Evolutionary conservation across 1,140 invertebrate genomes (phyloP), one percentile per base, ranked within the genome.

Genomic region (Drosophila trapezifrons): DNA sequence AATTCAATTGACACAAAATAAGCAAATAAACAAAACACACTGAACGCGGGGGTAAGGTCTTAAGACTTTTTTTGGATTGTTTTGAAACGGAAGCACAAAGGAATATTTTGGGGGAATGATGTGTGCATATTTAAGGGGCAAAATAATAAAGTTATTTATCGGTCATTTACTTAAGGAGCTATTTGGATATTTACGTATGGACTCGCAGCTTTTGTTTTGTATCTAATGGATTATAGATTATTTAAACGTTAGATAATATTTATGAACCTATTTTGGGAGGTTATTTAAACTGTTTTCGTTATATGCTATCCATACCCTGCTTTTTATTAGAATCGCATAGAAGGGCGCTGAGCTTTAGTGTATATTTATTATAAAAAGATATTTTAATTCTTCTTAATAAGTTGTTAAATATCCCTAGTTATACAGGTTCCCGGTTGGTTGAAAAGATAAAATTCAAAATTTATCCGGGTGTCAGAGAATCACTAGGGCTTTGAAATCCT

Each of bases 1-100:
- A 40, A 57, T 66, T 66, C 32, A 13, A 75, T 75, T 74, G 37
- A 32, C 58, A 51, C 37, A 69, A 49, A 72, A 76, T 59, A 54
- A 51, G 59, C 64, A 54, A 54, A 47, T 32, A 56, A 74, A 37
- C 35, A 42, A 32, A 38, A 67, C 18, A 29, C 13, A 46, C 17
- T 12, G 43, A 40, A 32, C 20, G 10, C 5, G 5, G 27, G 64
- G 18, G 62, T 67, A 67, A n/a, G 35, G 63, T 42, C 9, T 32
- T 10, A 29, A 29, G 27, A 3, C 29, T n/a, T 37, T 35, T 42
- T 66, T 32, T 7, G 3, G 29, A 35, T 42, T 65, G 62, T 42
- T 67, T 66, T 67, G 6, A 32, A 18, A 20, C 10, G 22, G 18
- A 42, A 59, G 5, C 54, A 59, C 54, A 64, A 64, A 64, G 55